phyloP scores from a whole-genome alignment of 2,888 invertebrate species.

The Hoplodrina ambigua region DNA sequence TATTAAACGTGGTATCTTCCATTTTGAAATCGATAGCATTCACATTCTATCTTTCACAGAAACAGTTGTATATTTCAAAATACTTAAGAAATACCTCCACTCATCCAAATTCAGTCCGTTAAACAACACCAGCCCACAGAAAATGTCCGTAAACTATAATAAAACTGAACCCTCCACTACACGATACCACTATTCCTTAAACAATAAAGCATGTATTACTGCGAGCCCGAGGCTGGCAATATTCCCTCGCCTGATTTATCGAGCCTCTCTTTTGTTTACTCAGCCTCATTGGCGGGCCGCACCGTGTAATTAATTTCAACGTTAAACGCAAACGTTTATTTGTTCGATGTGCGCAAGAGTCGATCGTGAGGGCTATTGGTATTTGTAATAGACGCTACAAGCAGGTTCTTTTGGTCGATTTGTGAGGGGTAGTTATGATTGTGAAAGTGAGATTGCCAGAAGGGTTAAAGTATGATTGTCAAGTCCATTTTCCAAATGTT shows the following conservation, averaged over 20 bases:
- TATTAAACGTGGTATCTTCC: no score
- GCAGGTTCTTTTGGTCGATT: constrained; percentile 9
- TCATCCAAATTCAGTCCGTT: neutral
- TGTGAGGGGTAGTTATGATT: constrained; percentile 9
- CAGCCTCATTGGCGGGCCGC: constrained; percentile 65
- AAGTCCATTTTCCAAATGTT: neutral
- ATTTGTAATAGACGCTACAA: constrained; percentile 40
- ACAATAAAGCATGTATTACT: constrained; percentile 59
- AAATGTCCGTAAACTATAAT: constrained; percentile 16
- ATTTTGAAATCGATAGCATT: neutral
- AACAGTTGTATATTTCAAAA: neutral
- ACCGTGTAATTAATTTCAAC: constrained; percentile 71
- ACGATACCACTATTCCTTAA: constrained; percentile 42
- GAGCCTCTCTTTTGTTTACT: constrained; percentile 74
- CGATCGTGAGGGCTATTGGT: constrained; percentile 43
- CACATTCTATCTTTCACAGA: no score
- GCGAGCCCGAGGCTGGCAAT: constrained; percentile 46
- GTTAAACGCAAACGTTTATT: constrained; percentile 57
- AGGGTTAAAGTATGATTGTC: neutral
- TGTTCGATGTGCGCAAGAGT: constrained; percentile 51
- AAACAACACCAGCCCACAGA: neutral
- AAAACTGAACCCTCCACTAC: constrained; percentile 24
- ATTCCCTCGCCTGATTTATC: constrained; percentile 69
- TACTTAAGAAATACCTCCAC: neutral
- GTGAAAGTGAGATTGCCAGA: constrained; percentile 4